Conservation (phyloP, 92 coral and sea anemone species). For the Phenganax marumi region DNA sequence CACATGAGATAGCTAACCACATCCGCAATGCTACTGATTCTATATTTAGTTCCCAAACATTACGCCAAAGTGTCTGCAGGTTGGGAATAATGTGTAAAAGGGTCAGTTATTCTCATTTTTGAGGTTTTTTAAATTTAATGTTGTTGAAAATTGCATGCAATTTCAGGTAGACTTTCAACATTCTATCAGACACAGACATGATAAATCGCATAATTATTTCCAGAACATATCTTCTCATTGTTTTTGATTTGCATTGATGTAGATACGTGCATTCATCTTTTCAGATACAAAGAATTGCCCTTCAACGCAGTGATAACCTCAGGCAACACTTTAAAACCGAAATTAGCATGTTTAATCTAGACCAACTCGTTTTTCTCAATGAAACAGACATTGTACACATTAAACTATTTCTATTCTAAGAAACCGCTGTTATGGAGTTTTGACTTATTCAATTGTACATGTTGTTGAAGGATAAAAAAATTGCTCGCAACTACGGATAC, state of each 20-base stretch:
- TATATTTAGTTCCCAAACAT: slow-evolving; percentile 35
- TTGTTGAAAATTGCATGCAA: too few relatives aligned
- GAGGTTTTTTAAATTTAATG: too few relatives aligned
- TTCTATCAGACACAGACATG: not conserved
- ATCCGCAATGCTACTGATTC: slow-evolving; percentile 51
- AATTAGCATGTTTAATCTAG: not conserved
- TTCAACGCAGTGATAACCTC: slow-evolving; percentile 47
- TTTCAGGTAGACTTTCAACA: not conserved
- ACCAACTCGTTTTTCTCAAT: slow-evolving; percentile 63
- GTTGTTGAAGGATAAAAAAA: slow-evolving; percentile 43
- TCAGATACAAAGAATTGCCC: slow-evolving; percentile 38
- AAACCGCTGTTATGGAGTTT: too few relatives aligned
- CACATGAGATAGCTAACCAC: slow-evolving; percentile 41
- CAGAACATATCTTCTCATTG: not conserved
- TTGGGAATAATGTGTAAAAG: slow-evolving; percentile 46
- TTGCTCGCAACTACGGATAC: slow-evolving; percentile 8
- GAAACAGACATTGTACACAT: slow-evolving; percentile 61
- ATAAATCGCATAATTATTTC: not conserved
- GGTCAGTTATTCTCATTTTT: not conserved
- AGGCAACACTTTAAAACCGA: slow-evolving; percentile 24
- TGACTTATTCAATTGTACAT: not conserved
- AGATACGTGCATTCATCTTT: not conserved
- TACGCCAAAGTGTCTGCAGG: slow-evolving; percentile 43
- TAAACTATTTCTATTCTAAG: not conserved
- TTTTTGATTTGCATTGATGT: too few relatives aligned